phyloP scores from a whole-genome alignment of 1,140 invertebrate species.

The Macrobrachium rosenbergii region DNA sequence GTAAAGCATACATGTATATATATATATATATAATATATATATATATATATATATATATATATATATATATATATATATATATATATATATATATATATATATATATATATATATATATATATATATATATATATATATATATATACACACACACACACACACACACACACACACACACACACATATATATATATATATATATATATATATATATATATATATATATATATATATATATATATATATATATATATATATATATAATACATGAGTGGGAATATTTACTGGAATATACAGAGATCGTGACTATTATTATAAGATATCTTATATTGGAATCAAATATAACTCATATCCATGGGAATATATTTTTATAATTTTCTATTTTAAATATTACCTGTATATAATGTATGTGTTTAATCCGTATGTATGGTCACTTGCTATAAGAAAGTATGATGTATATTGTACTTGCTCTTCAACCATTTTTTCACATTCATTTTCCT shows the following conservation, averaged over 20 bases:
- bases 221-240: background rate
- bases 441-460: no score
- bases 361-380: no score
- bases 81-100: slow-evolving; percentile 15
- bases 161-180: background rate
- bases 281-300: no score
- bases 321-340: no score
- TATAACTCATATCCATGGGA: no score
- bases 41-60: slow-evolving; percentile 5
- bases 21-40: no score
- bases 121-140: background rate
- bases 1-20: background rate
- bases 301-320: no score
- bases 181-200: slow-evolving; percentile 1
- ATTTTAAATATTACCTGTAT: no score
- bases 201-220: background rate
- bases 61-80: slow-evolving; percentile 13
- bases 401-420: no score
- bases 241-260: background rate
- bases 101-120: background rate
- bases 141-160: background rate
- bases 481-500: no score
- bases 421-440: no score
- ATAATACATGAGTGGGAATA: background rate
- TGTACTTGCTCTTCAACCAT: no score